These are phyloP conservation scores for Noctua janthina DNA, from an alignment of 2,888 invertebrate genomes.

Conservation along the genomic window DNA sequence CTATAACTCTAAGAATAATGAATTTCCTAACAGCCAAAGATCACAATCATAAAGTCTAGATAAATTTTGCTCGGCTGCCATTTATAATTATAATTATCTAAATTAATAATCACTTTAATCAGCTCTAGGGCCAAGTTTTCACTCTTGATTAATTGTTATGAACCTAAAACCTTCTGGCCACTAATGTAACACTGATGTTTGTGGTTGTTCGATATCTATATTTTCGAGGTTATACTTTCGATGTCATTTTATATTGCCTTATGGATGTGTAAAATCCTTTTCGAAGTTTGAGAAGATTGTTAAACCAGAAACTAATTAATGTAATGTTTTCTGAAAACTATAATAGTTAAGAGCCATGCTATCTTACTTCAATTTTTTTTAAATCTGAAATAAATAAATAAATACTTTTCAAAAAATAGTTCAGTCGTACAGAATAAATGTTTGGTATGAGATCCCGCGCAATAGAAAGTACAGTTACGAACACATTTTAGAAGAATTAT, in stretches of 20 bases:
- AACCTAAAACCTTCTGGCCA: not conserved
- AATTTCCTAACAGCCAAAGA: constrained; percentile 30
- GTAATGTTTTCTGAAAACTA: not conserved
- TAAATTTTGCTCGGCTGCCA: constrained; percentile 24
- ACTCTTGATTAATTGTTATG: constrained; percentile 25
- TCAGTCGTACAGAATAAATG: not conserved
- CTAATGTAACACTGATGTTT: not conserved
- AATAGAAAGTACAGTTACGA: constrained; percentile 21
- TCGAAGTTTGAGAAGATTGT: not conserved
- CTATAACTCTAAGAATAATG: constrained; percentile 24
- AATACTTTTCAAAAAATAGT: not conserved
- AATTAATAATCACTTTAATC: constrained; percentile 38
- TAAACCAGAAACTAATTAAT: not conserved
- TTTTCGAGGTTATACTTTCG: not conserved
- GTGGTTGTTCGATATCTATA: not conserved
- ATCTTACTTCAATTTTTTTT: too few species aligned
- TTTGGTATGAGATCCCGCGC: not conserved
- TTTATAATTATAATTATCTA: constrained; percentile 41
- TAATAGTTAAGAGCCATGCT: not conserved
- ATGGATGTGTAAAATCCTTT: not conserved
- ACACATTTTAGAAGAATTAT: constrained; percentile 25
- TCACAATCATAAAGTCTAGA: constrained; percentile 30
- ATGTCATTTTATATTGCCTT: not conserved
- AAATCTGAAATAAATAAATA: not conserved
- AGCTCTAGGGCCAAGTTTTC: constrained; percentile 16